Evolutionary conservation across 2,888 invertebrate genomes (phyloP).

Genomic region (Empis livida): DNA sequence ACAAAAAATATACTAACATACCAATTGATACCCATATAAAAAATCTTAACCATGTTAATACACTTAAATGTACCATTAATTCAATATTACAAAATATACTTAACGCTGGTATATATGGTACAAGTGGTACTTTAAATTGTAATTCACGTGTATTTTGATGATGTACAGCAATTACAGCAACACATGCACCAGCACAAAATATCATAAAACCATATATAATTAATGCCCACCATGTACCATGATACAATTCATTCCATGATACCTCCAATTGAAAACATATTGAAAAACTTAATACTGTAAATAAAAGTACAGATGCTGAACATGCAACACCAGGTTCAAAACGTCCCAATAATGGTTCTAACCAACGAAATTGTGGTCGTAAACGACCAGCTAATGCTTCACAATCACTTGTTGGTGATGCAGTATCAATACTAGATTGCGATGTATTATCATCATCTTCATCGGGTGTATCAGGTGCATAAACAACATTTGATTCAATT

Average conservation of each 20-base stretch:
- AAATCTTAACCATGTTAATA: slow-evolving; percentile 72
- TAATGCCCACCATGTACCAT: slow-evolving; percentile 55
- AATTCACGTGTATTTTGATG: slow-evolving; percentile 59
- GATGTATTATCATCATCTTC: slow-evolving; percentile 47
- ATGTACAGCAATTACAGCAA: slow-evolving; percentile 61
- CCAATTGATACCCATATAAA: slow-evolving; percentile 78
- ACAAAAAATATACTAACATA: slow-evolving; percentile 68
- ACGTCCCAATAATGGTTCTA: slow-evolving; percentile 59
- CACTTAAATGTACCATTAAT: slow-evolving; percentile 69
- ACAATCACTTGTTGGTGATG: slow-evolving; percentile 41
- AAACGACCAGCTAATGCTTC: slow-evolving; percentile 60
- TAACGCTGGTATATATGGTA: slow-evolving; percentile 63
- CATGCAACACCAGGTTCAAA: slow-evolving; percentile 66
- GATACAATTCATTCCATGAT: slow-evolving; percentile 41
- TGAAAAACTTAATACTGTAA: slow-evolving; percentile 51
- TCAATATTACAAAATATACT: slow-evolving; percentile 72
- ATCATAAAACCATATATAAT: slow-evolving; percentile 48
- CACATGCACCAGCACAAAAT: slow-evolving; percentile 49
- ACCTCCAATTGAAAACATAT: slow-evolving; percentile 55
- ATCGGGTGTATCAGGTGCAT: slow-evolving; percentile 40
- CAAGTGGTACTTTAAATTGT: slow-evolving; percentile 67
- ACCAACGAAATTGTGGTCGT: slow-evolving; percentile 56
- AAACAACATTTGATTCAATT: slow-evolving; percentile 38
- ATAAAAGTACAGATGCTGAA: slow-evolving; percentile 55
- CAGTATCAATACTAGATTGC: slow-evolving; percentile 46